Evolutionary conservation across 2,113 vertebrate species (phyloP), one percentile per base, ranked within the genome.

Genomic region (Macquaria australasica): DNA sequence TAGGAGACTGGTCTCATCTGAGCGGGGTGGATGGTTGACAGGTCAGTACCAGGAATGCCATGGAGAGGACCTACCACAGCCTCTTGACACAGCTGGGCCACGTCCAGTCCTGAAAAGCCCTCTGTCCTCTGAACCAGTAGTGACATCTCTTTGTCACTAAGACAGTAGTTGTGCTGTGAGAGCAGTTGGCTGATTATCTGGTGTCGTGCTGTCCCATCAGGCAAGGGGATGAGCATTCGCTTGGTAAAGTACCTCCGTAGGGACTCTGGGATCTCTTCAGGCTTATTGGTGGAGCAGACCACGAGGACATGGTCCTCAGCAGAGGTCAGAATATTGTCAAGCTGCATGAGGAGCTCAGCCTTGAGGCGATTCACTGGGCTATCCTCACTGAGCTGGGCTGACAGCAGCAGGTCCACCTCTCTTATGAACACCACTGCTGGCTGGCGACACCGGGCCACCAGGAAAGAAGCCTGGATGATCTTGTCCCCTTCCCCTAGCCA

Each of bases 161-260:
- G 97, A 97, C 98, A 99, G 96, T 99, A 99, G 97, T 98, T 99
- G 97, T 99, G 98, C 96, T 98, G 98, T 95, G 98, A 98, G 93
- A 99, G 98, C 96, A 99, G 95, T 94, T 99, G 98, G 96, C 97
- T 97, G 97, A 99, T 98, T 96, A 99, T 99, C 97, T 99, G 98
- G 95, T 99, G 98, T 93, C 98, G 97, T 39, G 98, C 97, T 75
- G 97, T 96, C 94, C 97, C 97, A 96, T 99, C 98, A 89, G 98
- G 98, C 95, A 99, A 96, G 81, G 98, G 98, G 94, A 99, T 97
- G 95, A 99, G 97, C 95, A 99, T 97, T 95, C 98, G 96, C 95
- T 98, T 99, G 94, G 98, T 97, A 96, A 99, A 99, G 96, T 99
- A 99, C 95, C 98, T 98, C 96, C 98, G 95, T 93, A 99, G 96